Percentiles rank a stretch among this genome's conserved stretches.
Evolutionary conservation across 1,140 invertebrate genomes (phyloP).

Genomic region (Hylaeus anthracinus): DNA sequence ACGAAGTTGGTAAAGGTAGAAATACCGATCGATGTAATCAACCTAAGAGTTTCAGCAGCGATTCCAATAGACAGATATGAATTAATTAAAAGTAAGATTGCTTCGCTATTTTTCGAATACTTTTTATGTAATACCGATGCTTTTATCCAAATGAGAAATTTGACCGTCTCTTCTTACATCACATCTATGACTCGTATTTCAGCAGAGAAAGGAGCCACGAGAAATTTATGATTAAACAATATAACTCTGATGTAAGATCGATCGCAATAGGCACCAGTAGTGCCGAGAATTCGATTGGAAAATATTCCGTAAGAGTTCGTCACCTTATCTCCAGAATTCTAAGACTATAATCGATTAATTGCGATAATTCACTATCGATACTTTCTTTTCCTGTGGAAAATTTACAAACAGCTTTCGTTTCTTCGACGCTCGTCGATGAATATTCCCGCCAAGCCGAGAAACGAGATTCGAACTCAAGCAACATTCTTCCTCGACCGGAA

Average conservation of each 20-base stretch:
- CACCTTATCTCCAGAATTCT: no score
- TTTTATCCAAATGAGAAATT: no score
- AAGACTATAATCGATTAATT: not conserved
- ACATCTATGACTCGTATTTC: not conserved
- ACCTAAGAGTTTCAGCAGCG: not conserved
- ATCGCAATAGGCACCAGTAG: no score
- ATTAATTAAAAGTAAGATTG: not conserved
- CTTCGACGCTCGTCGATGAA: not conserved
- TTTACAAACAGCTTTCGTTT: not conserved
- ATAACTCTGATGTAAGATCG: no score
- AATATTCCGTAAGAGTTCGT: no score
- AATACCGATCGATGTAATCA: constrained; percentile 1
- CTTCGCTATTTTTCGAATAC: not conserved
- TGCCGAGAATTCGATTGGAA: no score
- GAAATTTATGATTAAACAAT: not conserved
- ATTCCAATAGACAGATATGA: not conserved
- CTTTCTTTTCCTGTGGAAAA: not conserved
- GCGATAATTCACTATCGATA: not conserved
- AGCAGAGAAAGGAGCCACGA: no score
- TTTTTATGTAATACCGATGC: not conserved
- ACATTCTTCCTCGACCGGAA: not conserved
- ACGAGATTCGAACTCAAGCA: not conserved
- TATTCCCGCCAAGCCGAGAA: not conserved
- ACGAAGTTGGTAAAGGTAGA: not conserved
- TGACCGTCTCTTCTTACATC: no score